Percentiles rank a stretch among this genome's conserved stretches.
phyloP scores from a whole-genome alignment of 2,113 vertebrate species.

The Prunella himalayana region DNA sequence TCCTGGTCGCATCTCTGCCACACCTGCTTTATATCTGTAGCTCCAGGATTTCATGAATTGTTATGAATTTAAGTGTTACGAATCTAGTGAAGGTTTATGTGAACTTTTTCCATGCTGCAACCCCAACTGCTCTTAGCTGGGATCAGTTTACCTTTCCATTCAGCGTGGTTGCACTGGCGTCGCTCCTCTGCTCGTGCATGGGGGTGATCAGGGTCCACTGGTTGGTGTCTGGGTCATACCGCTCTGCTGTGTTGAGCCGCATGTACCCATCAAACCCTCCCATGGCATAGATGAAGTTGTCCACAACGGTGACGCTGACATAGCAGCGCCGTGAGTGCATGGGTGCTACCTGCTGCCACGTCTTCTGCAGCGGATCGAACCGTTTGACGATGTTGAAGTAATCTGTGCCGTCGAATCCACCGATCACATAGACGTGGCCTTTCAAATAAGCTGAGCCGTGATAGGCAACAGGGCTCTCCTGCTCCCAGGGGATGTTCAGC shows the following conservation, averaged over 20 bases:
- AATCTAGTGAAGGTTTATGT: not conserved
- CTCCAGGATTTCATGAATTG: not conserved
- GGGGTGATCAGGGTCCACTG: slow-evolving; percentile 80
- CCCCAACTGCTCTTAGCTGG: fast-evolving
- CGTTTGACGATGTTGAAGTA: slow-evolving; percentile 79
- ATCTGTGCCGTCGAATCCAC: slow-evolving; percentile 76
- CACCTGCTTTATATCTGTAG: not conserved
- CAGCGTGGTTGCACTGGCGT: slow-evolving; percentile 77
- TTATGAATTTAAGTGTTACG: fast-evolving
- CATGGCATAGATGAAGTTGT: slow-evolving; percentile 73
- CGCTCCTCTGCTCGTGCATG: slow-evolving; percentile 80
- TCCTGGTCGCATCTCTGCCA: not conserved
- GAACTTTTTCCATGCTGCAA: not conserved
- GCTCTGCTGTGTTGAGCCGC: slow-evolving; percentile 78
- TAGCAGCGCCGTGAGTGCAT: slow-evolving; percentile 83
- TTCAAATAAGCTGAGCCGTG: slow-evolving; percentile 74
- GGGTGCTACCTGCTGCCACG: slow-evolving; percentile 78
- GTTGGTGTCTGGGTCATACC: slow-evolving; percentile 77
- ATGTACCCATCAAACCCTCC: slow-evolving; percentile 82
- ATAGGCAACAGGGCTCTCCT: slow-evolving; percentile 74
- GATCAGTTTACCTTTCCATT: slow-evolving; percentile 69
- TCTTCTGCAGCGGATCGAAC: slow-evolving; percentile 73
- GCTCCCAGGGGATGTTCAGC: slow-evolving; percentile 70
- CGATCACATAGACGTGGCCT: slow-evolving; percentile 77
- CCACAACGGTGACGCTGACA: slow-evolving; percentile 75